phyloP scores from a whole-genome alignment of 2,888 invertebrate species.

The Brenthis ino region DNA sequence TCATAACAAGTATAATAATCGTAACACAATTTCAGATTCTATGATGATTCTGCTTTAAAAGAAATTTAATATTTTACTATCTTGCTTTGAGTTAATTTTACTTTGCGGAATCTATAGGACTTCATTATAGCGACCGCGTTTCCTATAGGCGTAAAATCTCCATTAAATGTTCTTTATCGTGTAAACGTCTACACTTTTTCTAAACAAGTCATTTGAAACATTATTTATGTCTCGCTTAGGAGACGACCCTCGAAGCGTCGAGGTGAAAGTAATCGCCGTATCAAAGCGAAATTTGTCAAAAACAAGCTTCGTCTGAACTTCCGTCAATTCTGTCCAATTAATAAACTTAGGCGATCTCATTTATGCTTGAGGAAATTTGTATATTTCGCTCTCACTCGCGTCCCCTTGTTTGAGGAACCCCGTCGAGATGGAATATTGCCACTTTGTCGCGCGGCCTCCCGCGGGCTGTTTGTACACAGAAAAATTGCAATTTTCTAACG shows the following conservation, averaged over 20 bases:
- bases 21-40: neutral
- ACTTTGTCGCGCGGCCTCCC: conserved; percentile 78
- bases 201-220: conserved; percentile 50
- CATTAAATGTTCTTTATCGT: conserved; percentile 28
- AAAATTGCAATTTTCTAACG: conserved; percentile 74
- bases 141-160: conserved; percentile 6
- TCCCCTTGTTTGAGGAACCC: conserved; percentile 80
- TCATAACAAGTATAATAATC: neutral
- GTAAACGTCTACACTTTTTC: conserved; percentile 41
- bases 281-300: conserved; percentile 82
- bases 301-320: conserved; percentile 76
- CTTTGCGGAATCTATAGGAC: conserved; percentile 9
- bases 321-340: conserved; percentile 82
- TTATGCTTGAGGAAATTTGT: conserved; percentile 42
- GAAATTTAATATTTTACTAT: conserved; percentile 1
- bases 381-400: conserved; percentile 55
- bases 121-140: neutral
- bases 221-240: conserved; percentile 56
- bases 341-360: conserved; percentile 64
- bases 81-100: neutral
- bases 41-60: conserved; percentile 2
- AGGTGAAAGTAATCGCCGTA: conserved; percentile 80
- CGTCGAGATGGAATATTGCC: conserved; percentile 81
- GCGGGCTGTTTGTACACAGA: conserved; percentile 70
- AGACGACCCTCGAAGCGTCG: conserved; percentile 69